phyloP scores from a whole-genome alignment of 2,113 vertebrate genomes.

The Labeo rohita region DNA sequence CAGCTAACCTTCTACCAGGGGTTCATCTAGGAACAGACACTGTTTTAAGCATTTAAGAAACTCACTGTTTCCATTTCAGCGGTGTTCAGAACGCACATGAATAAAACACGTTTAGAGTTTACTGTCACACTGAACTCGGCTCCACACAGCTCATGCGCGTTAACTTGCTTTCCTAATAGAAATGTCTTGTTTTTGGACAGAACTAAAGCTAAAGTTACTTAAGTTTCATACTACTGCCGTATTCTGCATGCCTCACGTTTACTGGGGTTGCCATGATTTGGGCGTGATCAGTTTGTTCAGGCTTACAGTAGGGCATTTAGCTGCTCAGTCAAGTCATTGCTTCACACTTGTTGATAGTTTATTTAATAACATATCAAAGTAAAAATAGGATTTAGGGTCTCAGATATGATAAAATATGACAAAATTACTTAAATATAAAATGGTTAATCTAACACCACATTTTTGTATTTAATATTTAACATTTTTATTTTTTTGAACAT shows the following conservation, averaged over 20 bases:
- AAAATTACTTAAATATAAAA: too few species aligned
- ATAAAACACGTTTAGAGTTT: constrained; percentile 1
- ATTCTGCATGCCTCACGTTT: neutral
- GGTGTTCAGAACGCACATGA: neutral
- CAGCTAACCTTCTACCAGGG: neutral
- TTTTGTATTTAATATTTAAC: neutral
- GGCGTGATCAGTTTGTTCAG: neutral
- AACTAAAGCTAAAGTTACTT: neutral
- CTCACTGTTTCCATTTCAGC: neutral
- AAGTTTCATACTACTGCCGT: neutral
- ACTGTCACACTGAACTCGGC: neutral
- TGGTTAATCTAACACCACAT: neutral
- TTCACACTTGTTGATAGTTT: constrained; percentile 14
- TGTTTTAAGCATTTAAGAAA: neutral
- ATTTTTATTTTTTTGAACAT: neutral
- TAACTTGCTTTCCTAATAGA: neutral
- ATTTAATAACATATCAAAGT: neutral
- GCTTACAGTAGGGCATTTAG: constrained; percentile 2
- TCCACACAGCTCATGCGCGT: neutral
- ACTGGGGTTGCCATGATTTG: neutral
- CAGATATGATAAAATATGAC: neutral
- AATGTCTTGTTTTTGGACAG: neutral
- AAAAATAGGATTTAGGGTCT: neutral
- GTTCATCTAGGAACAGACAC: neutral
- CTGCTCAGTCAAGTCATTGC: neutral